phyloP scores from a whole-genome alignment of 2,113 vertebrate genomes.

The Bambusicola thoracicus region DNA sequence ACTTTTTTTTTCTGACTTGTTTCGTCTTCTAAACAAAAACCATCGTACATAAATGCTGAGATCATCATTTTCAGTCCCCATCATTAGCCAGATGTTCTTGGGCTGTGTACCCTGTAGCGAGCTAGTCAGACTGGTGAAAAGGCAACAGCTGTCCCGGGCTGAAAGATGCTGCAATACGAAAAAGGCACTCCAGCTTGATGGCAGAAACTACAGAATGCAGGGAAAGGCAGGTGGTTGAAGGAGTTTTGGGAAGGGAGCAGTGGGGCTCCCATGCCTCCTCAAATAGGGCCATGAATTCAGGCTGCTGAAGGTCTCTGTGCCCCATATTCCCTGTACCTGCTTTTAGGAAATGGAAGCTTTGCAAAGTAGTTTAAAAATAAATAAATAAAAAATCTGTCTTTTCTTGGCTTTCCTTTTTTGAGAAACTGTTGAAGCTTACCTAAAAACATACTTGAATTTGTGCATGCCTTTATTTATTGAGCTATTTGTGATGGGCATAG shows the following conservation, averaged over 20 bases:
- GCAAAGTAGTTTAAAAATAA: background rate
- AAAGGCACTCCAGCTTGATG: background rate
- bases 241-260: background rate
- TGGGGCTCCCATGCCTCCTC: background rate
- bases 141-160: background rate
- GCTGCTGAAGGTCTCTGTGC: background rate
- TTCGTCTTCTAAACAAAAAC: background rate
- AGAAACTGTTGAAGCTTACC: constrained; percentile 25
- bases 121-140: background rate
- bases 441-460: constrained; percentile 31
- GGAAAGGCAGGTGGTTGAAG: background rate
- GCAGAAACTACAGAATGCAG: background rate
- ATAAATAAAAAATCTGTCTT: background rate
- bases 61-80: background rate
- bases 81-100: background rate
- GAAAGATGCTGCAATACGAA: background rate
- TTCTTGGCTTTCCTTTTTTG: constrained; percentile 11
- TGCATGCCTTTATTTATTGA: constrained; percentile 63
- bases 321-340: background rate
- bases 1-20: background rate
- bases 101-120: background rate
- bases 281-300: background rate
- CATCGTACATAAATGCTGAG: background rate
- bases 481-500: constrained; percentile 56
- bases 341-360: background rate